Base-by-base conservation (phyloP, 1,140 invertebrate species). In the Charaxes varanes region DNA sequence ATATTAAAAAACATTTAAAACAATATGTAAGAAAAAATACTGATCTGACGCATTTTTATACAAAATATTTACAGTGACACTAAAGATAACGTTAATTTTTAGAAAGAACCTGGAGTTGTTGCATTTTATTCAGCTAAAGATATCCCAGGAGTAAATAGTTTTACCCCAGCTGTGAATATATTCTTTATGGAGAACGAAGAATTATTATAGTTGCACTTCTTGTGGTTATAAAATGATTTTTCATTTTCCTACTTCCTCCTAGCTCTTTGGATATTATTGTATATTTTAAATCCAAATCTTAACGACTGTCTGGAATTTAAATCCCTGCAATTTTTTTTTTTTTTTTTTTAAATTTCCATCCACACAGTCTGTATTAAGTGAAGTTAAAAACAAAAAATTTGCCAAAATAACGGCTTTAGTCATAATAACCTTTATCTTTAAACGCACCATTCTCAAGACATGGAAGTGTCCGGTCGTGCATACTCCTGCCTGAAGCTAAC, bases 71-170 rank as follows among this genome's bases (percentile, higher is more conserved):
- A n/a, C n/a, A n/a, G n/a, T n/a, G n/a, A n/a, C n/a, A n/a, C n/a
- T n/a, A n/a, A n/a, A n/a, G n/a, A n/a, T n/a, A n/a, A n/a, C n/a
- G n/a, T n/a, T 43, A 27, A 15, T 21, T 85, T 85, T 23, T 60
- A 90, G 80, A 71, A 83, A 52, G 69, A 90, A 21, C 85, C 87
- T 14, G 93, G 92, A 6, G 91, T 95, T 2, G 58, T 92, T 2
- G 88, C 88, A 1, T 92, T n/a, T n/a, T n/a, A n/a, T n/a, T n/a
- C n/a, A n/a, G n/a, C 89, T 1, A 87, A 89, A 55, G 93, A 95
- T 63, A 86, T 95, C 31, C 92, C 92, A 1, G 93, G 93, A 0
- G 66, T 74, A 24, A 94, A 94, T 67, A 62, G 74, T 2, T 90
- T 85, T 32, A 80, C 65, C 6, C 53, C 66, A 2, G 46, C 31